phyloP scores from a whole-genome alignment of 2,797 vertebrate genomes.

The Girardinus metallicus region DNA sequence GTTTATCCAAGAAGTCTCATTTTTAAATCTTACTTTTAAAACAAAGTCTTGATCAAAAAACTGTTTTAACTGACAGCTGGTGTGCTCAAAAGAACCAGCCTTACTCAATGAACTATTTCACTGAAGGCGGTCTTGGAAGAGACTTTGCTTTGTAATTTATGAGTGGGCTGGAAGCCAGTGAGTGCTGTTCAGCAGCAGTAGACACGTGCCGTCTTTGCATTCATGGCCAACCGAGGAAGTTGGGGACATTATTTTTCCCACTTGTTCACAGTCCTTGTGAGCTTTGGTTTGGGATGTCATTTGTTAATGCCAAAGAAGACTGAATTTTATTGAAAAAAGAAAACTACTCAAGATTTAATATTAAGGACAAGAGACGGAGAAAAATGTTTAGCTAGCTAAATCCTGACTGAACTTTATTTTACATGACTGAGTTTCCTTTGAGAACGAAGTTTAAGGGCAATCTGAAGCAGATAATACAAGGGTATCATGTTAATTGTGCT shows the following conservation, averaged over 20 bases:
- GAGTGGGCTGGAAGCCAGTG: constrained; percentile 58
- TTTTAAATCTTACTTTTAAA: neutral
- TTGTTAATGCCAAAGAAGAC: constrained; percentile 24
- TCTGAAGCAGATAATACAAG: constrained; percentile 16
- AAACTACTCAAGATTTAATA: constrained; percentile 34
- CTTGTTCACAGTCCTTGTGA: constrained; percentile 35
- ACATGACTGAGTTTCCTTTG: constrained; percentile 13
- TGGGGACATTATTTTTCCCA: constrained; percentile 62
- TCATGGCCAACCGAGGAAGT: constrained; percentile 53
- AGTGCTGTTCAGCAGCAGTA: constrained; percentile 60
- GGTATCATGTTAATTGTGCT: constrained; percentile 34
- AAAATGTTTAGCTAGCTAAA: constrained; percentile 20
- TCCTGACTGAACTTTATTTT: constrained; percentile 4
- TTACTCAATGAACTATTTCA: constrained; percentile 42
- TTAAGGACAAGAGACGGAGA: constrained; percentile 11
- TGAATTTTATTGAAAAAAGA: constrained; percentile 33
- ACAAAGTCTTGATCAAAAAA: constrained; percentile 27
- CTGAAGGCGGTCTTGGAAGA: constrained; percentile 52
- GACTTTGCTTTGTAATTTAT: constrained; percentile 59
- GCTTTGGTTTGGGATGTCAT: constrained; percentile 33
- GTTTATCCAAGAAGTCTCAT: neutral
- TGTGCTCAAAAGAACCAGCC: constrained; percentile 37
- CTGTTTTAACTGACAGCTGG: constrained; percentile 37
- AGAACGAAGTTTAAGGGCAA: constrained; percentile 13
- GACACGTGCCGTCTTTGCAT: constrained; percentile 56